Base-by-base conservation (phyloP, 2,888 invertebrate species). In the Crocallis elinguaria region DNA sequence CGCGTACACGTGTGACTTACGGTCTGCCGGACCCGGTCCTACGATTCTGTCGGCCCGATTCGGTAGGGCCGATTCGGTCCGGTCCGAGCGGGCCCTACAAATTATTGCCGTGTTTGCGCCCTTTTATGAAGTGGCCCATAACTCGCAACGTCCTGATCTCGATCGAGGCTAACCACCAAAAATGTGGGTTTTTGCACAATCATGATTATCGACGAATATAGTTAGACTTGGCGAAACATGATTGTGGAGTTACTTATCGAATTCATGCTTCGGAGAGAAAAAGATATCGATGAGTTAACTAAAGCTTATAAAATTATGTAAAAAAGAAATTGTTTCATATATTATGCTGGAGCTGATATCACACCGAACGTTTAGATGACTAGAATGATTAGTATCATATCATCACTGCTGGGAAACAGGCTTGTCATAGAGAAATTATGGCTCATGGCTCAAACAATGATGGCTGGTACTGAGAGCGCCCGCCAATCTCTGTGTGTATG, bases 31-130 rank as follows among this genome's bases (percentile, higher is more conserved):
- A 50, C 29, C 46, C 50, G 46, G 50, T 12, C 44, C 17, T 17
- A 17, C 19, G 9, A 30, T 16, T 29, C 46, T 38, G 30, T 23
- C 30, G 52, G 44, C 35, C 61, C 52, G 38, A 46, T 42, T 48
- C 45, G 44, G 48, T 23, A n/a, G n/a, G n/a, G 37, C 61, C 52
- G 38, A 46, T 42, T 48, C 45, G 44, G 48, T 23, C 38, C 44
- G 23, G 37, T 16, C 41, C 41, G 43, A 41, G 43, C 46, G 48
- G 49, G 30, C 60, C 59, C 51, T 62, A 73, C 71, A 72, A 72
- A 71, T 71, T 70, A 74, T 71, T 66, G 66, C 69, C 65, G 59
- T 70, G 71, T 73, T 71, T 58, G 58, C 65, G 62, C 69, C 64
- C 66, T 60, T 66, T 65, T 68, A 69, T 68, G 64, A 64, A 69